Base-by-base conservation (phyloP, 2,113 vertebrate genomes). In the Pavo muticus region DNA sequence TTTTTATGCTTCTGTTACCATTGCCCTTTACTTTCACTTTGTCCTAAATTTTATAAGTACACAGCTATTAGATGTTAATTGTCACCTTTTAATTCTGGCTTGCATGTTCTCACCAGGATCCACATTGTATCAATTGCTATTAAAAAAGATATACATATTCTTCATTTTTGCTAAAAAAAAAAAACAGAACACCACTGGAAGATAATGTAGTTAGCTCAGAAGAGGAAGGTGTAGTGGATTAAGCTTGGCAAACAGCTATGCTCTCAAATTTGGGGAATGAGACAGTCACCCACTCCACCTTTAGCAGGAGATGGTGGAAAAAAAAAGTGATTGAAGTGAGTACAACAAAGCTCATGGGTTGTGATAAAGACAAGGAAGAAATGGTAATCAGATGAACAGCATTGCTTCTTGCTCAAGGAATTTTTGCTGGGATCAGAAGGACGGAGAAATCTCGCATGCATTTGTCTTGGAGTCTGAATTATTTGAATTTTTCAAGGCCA, bases 381-480 rank as follows among this genome's bases (percentile, higher is more conserved):
- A 14, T 13, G 17, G 29, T 1, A 1, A 40, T 64, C 10, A 39
- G 27, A 37, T 80, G 27, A 79, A 9, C 32, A 63, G 14, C 35
- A 8, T 70, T 80, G 48, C 9, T 75, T 6, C 13, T 75, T 52
- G 15, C 57, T 84, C 19, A 48, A 64, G 37, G 57, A 84, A 35
- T 3, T 39, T 10, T 73, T 30, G 9, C 6, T 50, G 57, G 75
- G 44, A 52, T 48, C 27, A 35, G 30, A 77, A 67, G 15, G 69
- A 67, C 12, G 7, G 24, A 56, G 16, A 64, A 70, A 9, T 50
- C 47, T 7, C 6, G 18, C 0, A 0, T 11, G 8, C 40, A 25
- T 10, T 37, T 48, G 4, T 12, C 44, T 54, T 42, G 35, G 35
- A 39, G 9, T 14, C 32, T 39, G 47, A 84, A 29, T 42, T 57